Evolutionary conservation across 2,888 invertebrate species (phyloP), one percentile per base, ranked within the genome.

Genomic region (Trichogramma evanescens): DNA sequence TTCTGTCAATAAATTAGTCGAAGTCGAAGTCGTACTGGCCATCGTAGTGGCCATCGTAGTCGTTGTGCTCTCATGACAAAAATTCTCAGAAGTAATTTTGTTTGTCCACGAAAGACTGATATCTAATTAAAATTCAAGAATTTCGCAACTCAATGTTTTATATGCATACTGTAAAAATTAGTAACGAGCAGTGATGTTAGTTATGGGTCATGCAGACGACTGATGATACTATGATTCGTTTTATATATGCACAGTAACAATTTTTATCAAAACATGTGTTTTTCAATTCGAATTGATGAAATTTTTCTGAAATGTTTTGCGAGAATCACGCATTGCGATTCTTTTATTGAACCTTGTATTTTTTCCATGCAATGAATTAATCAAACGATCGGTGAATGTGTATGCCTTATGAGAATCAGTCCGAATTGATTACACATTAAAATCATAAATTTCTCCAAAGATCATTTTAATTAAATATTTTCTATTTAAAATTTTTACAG

Each of bases 121-220:
- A 26, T 26, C 26, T 26, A 64, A 57, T 64, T 59, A 64, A 64
- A 57, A 64, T 61, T 59, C 26, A 26, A 64, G 59, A 64, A 62
- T 56, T 61, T 56, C 55, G 61, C 59, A 55, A 26, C 59, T 59
- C 64, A 62, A 62, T 26, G 26, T 26, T 26, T 64, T 64, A 64
- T 56, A 55, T 55, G 61, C 57, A 59, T 54, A 59, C 61, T 62
- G 64, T 13, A 59, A 64, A 62, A 59, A 59, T 64, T 57, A 62
- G 61, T 61, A 57, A 56, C 10, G 54, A 40, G 4, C 42, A 48
- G 38, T 50, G 54, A 54, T 56, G 56, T 63, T 63, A 63, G 59
- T 63, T 41, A n/a, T 58, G 10, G 6, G 10, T 26, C 56, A 54
- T 54, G 57, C 56, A 26, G 6, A 9, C n/a, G 40, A 43, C 46